Conservation (phyloP, 1,140 invertebrate genomes). For the Octopus sinensis region DNA sequence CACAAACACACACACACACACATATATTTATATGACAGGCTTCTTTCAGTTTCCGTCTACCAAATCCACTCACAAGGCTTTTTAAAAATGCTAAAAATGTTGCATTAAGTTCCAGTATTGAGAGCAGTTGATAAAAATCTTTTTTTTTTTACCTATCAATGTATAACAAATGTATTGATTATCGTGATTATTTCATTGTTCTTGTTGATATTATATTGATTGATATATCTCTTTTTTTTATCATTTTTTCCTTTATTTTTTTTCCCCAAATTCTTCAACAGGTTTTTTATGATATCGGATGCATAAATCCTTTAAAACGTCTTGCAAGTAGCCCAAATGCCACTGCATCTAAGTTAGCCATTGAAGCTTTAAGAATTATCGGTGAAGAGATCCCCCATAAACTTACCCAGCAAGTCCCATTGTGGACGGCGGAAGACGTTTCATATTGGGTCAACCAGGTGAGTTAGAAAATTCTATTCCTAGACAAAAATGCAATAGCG, state of each 20-base stretch:
- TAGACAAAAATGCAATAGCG: not conserved
- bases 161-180: too few relatives aligned
- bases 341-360: constrained; percentile 94
- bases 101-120: too few relatives aligned
- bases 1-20: too few relatives aligned
- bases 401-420: constrained; percentile 92
- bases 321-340: constrained; percentile 97
- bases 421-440: constrained; percentile 96
- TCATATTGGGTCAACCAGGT: constrained; percentile 93
- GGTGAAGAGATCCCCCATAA: constrained; percentile 97
- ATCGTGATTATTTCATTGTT: not conserved
- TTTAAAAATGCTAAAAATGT: too few relatives aligned
- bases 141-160: too few relatives aligned
- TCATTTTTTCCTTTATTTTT: not conserved
- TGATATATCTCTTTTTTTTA: not conserved
- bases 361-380: constrained; percentile 88
- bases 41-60: too few relatives aligned
- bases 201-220: not conserved
- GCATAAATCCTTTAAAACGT: constrained; percentile 90
- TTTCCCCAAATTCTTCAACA: constrained; percentile 26
- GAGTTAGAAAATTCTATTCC: constrained; percentile 10
- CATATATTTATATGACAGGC: too few relatives aligned
- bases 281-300: constrained; percentile 91
- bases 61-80: too few relatives aligned
- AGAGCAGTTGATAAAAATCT: too few relatives aligned